Base-by-base conservation (phyloP, 2,113 vertebrate species). In the Dendrocopos noguchii region DNA sequence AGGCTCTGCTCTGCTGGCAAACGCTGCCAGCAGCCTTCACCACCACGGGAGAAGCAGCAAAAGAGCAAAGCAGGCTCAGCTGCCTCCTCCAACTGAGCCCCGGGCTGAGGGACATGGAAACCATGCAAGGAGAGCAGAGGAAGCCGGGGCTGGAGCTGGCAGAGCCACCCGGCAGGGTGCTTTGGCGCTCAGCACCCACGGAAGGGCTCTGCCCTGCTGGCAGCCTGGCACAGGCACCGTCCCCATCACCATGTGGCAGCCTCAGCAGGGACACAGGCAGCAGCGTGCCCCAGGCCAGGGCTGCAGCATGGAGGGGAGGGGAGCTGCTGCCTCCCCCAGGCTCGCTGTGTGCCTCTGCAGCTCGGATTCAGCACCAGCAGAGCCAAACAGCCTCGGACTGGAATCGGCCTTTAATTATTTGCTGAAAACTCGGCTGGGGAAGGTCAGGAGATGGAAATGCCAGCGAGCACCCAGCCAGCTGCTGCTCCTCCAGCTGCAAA, bases 61-160 rank as follows among this genome's bases (percentile, higher is more conserved):
- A 93, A 93, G 93, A 92, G 80, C 86, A 85, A 88, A 60, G 52
- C 10, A 5, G 59, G 72, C 91, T 90, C 64, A 73, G 86, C 72
- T n/a, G 83, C 2, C 33, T 6, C 34, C 83, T 65, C 33, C 0
- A 16, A 56, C 33, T 7, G 79, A 67, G 78, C 74, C 27, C 14
- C 21, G 13, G 92, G 84, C 80, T 56, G 56, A 29, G 60, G n/a
- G 71, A 2, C 15, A 12, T 19, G 75, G 86, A 19, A 42, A 22
- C 18, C 5, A 28, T 3, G 57, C 1, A 0, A 29, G 18, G 64
- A 42, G 28, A 25, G 3, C 1, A 0, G 81, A 64, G 60, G 91
- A n/a, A 59, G 73, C 36, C 0, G 8, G 33, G 66, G 70, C 73
- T 64, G 81, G 46, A 17, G 44, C 50, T 74, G 91, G 71, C 91